A percentile compares a stretch with the other conserved stretches of the same genome.
phyloP scores from a whole-genome alignment of 2,888 invertebrate species.

The Sceliomorpha sp. region DNA sequence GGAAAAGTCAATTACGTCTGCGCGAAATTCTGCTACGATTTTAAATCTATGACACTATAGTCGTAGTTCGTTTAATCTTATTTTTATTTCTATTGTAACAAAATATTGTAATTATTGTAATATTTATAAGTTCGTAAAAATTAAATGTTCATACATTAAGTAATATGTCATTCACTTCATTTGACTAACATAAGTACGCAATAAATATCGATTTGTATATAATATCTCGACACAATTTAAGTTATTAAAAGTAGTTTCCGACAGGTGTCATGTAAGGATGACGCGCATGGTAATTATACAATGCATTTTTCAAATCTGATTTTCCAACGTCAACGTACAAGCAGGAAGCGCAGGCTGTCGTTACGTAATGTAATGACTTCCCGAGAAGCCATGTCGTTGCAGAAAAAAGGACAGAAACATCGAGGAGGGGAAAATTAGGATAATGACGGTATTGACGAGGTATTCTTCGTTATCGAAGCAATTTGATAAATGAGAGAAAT shows the following conservation, averaged over 20 bases:
- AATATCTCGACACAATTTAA: constrained; percentile 19
- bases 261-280: constrained; percentile 42
- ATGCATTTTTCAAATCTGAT: constrained; percentile 38
- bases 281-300: constrained; percentile 40
- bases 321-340: constrained; percentile 28
- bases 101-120: too few relatives aligned
- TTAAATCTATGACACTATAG: too few relatives aligned
- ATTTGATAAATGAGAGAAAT: constrained; percentile 1
- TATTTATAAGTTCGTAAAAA: too few relatives aligned
- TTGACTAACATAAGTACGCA: constrained; percentile 16
- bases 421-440: not conserved
- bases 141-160: not conserved
- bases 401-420: constrained; percentile 7
- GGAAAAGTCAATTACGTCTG: not conserved
- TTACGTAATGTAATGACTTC: constrained; percentile 52
- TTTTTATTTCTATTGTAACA: not conserved
- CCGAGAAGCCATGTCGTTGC: constrained; percentile 27
- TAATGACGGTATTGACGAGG: constrained; percentile 2
- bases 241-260: constrained; percentile 43
- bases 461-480: not conserved
- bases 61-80: too few relatives aligned
- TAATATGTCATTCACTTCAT: too few relatives aligned
- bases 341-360: constrained; percentile 40
- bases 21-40: constrained; percentile 12
- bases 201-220: constrained; percentile 14